phyloP scores from a whole-genome alignment of 2,888 invertebrate genomes.

The Melinaea marsaeus region DNA sequence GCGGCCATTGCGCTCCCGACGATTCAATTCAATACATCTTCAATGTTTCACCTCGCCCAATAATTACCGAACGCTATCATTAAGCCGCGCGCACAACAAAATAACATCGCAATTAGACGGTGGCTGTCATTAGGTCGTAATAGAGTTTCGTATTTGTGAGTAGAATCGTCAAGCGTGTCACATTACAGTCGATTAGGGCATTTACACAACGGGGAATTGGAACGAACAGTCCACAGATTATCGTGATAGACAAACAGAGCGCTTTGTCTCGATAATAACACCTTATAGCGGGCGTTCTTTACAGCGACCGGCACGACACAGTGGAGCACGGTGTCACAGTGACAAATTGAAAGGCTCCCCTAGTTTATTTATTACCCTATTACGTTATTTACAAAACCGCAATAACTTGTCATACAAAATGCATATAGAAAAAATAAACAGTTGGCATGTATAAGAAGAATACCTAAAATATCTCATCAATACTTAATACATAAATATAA shows the following conservation, averaged over 20 bases:
- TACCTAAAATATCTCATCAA: neutral
- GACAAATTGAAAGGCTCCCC: slow-evolving; percentile 34
- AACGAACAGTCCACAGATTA: slow-evolving; percentile 76
- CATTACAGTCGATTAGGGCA: slow-evolving; percentile 76
- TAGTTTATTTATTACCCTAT: slow-evolving; percentile 15
- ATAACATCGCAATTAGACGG: slow-evolving; percentile 76
- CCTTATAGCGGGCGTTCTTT: slow-evolving; percentile 56
- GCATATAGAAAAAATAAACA: neutral
- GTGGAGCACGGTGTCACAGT: slow-evolving; percentile 39
- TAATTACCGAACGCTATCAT: slow-evolving; percentile 71
- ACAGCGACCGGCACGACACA: slow-evolving; percentile 14
- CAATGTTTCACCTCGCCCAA: slow-evolving; percentile 74
- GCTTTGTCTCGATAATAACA: slow-evolving; percentile 74
- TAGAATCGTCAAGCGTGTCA: slow-evolving; percentile 79
- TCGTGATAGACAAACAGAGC: slow-evolving; percentile 73
- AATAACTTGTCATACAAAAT: neutral
- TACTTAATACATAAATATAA: neutral
- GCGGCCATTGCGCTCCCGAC: slow-evolving; percentile 55
- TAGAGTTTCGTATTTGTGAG: slow-evolving; percentile 78
- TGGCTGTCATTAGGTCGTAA: slow-evolving; percentile 76
- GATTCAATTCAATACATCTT: slow-evolving; percentile 76
- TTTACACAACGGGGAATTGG: slow-evolving; percentile 77
- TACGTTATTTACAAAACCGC: slow-evolving; percentile 1
- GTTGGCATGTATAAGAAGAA: neutral
- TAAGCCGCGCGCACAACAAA: slow-evolving; percentile 71